Evolutionary conservation across 2,797 vertebrate genomes (phyloP), one percentile per base, ranked within the genome.

Genomic region (Scleropages formosus): DNA sequence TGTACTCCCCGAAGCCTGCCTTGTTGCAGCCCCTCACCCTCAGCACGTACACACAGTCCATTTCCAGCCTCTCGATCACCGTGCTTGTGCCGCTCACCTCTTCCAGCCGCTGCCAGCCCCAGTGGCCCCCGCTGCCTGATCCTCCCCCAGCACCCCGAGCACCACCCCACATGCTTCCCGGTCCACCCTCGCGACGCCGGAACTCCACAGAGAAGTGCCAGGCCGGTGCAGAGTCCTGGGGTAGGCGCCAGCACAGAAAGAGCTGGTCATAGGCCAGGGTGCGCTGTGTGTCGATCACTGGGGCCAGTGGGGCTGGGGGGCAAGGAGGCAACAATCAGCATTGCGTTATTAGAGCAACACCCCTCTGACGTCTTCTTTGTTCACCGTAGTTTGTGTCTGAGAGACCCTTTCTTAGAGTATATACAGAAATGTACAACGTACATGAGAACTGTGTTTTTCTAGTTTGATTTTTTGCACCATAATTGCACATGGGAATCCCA

Each of bases 241-340:
- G 97, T 76, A 99, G 93, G 67, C 96, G 91, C 97, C 97, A 99
- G 89, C 95, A 97, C 79, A 99, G 84, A 82, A 95, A 98, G 83
- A 99, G 94, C 91, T 99, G 95, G 86, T 99, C 96, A 0, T 99
- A 99, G 63, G 96, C 96, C 44, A 98, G 92, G 8, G 97, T 99
- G 82, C 96, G 95, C 87, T 99, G 97, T 1, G 97, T 99, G 90
- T 99, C 97, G 0, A 99, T 97, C 77, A 99, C 97, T 0, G 97
- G 97, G 44, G 96, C 97, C 78, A 96, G 87, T 0, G 97, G 97
- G 0, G 92, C 96, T 98, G 91, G 24, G 56, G 83, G 80, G 65
- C 20, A 31, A 10, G 1, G 16, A n/a, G 65, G 20, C 1, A 31
- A 27, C 31, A n/a, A 2, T 31, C 39, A 2, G 39, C 31, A 39